phyloP scores from a whole-genome alignment of 2,113 vertebrate genomes.

The Phylloscopus whistleri region DNA sequence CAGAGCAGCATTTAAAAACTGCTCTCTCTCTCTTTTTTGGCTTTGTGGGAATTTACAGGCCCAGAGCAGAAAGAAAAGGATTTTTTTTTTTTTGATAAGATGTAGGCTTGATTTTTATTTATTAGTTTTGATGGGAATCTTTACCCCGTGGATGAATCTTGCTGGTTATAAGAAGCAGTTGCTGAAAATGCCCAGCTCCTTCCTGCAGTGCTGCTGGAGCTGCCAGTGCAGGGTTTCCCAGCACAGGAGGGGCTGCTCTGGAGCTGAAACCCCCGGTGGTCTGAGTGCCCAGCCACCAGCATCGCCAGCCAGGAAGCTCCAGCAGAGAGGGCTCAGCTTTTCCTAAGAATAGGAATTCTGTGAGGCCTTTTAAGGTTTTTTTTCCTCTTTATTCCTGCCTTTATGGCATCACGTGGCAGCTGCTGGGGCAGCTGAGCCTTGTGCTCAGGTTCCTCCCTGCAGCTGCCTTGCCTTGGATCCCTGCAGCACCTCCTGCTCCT shows the following conservation, averaged over 20 bases:
- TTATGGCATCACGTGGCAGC: background rate
- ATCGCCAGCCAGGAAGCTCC: background rate
- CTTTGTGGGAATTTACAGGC: conserved; percentile 70
- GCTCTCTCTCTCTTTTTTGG: conserved; percentile 60
- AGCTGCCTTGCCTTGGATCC: background rate
- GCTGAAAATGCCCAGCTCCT: fast-evolving
- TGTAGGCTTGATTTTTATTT: conserved; percentile 55
- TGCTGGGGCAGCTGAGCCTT: fast-evolving
- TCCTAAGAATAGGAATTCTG: background rate
- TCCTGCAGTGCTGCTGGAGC: background rate
- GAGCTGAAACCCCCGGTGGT: fast-evolving
- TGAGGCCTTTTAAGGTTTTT: fast-evolving
- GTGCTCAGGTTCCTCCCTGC: fast-evolving
- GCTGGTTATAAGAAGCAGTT: conserved; percentile 9
- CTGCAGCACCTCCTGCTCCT: background rate
- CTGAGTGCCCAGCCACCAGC: background rate
- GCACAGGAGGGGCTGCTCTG: background rate
- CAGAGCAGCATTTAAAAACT: conserved; percentile 74
- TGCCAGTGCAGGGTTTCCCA: fast-evolving
- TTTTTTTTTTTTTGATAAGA: conserved; percentile 35
- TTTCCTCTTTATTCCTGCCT: background rate
- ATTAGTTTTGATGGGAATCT: conserved; percentile 39
- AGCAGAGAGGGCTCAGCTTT: background rate
- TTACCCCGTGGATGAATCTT: conserved; percentile 6
- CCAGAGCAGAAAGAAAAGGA: conserved; percentile 47